Base-by-base conservation (phyloP, 2,113 vertebrate species). In the Trematomus loennbergii region DNA sequence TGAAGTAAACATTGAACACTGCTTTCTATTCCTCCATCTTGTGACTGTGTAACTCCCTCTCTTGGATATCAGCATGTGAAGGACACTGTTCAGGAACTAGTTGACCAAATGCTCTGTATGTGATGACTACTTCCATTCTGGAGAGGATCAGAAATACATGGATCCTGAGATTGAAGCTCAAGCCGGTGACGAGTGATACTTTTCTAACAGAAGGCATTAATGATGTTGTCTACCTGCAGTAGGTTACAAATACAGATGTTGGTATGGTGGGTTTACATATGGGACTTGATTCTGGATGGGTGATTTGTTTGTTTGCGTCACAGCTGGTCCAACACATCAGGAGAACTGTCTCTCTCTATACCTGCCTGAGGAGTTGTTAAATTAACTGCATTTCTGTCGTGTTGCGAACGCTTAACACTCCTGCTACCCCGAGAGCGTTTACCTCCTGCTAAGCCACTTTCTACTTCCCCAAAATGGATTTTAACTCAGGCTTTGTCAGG, bases 311-410 rank as follows among this genome's bases (percentile, higher is more conserved):
- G 61, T 81, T 86, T 83, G 85, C 17, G 11, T 63, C 70, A 78
- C 79, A 88, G 87, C 75, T 78, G 81, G 81, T 84, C 45, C 22
- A 33, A 53, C 49, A 60, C 13, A 12, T 75, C 71, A 75, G n/a
- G 13, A 78, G 63, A 52, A 18, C 4, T 5, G 68, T 3, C 18
- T 50, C 61, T 50, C 61, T 50, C 62, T 61, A 2, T 48, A 85
- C 66, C 81, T 81, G 77, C 76, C 75, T 64, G 55, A 75, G 55
- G 48, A 81, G 64, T 58, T 65, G 71, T 72, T 57, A 82, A 88
- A 89, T 88, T 62, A 88, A 82, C 72, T 83, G 77, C 72, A 88
- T 86, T 91, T 88, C 59, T 68, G 72, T 78, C 74, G 46, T 69
- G 60, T 72, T 82, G 16, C 10, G 45, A 82, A 79, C 71, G 55